Conservation (phyloP, 1,140 invertebrate species). For the Zaprionus davidi region DNA sequence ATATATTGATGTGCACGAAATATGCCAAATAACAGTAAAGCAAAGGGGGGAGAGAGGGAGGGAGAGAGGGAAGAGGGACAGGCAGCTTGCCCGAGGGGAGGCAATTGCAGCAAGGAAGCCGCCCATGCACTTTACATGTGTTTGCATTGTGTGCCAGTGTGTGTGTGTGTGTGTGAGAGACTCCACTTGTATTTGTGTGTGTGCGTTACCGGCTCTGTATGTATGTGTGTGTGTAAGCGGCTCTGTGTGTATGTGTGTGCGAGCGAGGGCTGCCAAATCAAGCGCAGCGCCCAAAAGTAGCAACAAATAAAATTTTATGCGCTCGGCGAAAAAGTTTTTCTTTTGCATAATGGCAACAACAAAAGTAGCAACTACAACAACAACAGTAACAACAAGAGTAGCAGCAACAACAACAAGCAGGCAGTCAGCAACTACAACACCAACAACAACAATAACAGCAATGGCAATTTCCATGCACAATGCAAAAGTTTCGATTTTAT, state of each 20-base stretch:
- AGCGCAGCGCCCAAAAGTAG: constrained; percentile 80
- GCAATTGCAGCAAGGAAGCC: constrained; percentile 40
- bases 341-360: constrained; percentile 72
- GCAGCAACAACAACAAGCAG: constrained; percentile 44
- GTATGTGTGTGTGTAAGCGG: neutral
- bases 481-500: constrained; percentile 83
- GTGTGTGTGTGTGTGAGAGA: neutral
- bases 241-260: constrained; percentile 18
- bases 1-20: constrained; percentile 79
- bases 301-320: constrained; percentile 83
- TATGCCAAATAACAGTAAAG: constrained; percentile 72
- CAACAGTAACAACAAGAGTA: constrained; percentile 16
- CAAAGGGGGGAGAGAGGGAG: neutral
- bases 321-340: constrained; percentile 74
- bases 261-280: constrained; percentile 68
- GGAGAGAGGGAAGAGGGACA: neutral
- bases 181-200: neutral
- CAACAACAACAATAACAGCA: constrained; percentile 55
- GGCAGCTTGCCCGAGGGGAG: neutral
- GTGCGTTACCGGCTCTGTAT: neutral
- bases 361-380: constrained; percentile 38
- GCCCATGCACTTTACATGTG: constrained; percentile 54
- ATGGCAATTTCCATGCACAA: constrained; percentile 78
- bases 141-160: constrained; percentile 31
- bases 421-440: constrained; percentile 30